phyloP scores from a whole-genome alignment of 2,113 vertebrate species.

The Sterrhoptilus dennistouni region DNA sequence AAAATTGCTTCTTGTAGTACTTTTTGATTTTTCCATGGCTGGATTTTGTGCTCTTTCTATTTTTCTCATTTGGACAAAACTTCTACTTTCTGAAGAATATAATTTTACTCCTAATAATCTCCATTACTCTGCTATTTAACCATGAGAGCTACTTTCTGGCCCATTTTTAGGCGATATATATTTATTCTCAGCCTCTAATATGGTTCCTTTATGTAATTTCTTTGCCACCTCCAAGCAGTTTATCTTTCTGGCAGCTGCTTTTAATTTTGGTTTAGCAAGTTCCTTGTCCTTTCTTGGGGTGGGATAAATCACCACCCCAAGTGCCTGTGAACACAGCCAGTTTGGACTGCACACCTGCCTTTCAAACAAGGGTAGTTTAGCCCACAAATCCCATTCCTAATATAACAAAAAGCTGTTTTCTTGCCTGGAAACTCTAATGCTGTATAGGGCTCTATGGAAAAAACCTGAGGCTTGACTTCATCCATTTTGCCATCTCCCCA shows the following conservation, averaged over 20 bases:
- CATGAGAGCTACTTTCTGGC: neutral
- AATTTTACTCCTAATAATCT: neutral
- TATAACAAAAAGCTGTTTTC: neutral
- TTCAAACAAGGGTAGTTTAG: neutral
- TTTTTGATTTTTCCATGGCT: neutral
- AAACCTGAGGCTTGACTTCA: neutral
- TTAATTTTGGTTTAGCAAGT: neutral
- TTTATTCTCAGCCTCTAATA: conserved; percentile 11
- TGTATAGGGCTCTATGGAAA: neutral
- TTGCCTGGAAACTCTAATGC: neutral
- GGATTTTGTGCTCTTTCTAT: neutral
- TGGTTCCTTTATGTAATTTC: neutral
- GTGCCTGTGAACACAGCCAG: neutral
- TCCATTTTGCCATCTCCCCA: neutral
- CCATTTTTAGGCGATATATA: neutral
- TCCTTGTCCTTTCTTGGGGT: neutral
- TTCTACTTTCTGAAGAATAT: neutral
- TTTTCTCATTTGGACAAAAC: neutral
- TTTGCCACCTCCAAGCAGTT: conserved; percentile 6
- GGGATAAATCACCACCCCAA: neutral
- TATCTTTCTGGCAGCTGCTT: neutral
- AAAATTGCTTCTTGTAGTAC: neutral
- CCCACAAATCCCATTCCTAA: neutral
- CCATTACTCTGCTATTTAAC: conserved; percentile 18
- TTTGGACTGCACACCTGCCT: neutral